Conservation (phyloP, 2,113 vertebrate genomes). For the Hirundichthys speculiger region DNA sequence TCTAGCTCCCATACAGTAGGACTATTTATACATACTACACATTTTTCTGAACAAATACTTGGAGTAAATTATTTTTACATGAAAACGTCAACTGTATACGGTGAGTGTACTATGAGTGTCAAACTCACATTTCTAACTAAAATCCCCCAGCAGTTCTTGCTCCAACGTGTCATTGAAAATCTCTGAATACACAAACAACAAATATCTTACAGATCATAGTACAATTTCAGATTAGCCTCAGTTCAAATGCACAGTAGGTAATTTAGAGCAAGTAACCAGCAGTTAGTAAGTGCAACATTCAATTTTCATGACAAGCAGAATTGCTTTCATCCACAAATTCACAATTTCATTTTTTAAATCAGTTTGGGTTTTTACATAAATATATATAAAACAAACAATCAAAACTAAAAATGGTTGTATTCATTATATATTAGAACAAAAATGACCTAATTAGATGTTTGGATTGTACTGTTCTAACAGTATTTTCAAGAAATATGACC, state of each 20-base stretch:
- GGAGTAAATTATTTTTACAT: slow-evolving; percentile 7
- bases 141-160: background rate
- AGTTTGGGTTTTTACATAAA: slow-evolving; percentile 2
- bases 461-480: slow-evolving; percentile 10
- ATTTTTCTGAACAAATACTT: slow-evolving; percentile 34
- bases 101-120: background rate
- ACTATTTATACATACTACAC: slow-evolving; percentile 34
- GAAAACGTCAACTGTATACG: slow-evolving; percentile 8
- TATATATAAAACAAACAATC: background rate
- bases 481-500: slow-evolving; percentile 23
- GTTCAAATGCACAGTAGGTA: background rate
- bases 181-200: background rate
- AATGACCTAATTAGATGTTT: background rate
- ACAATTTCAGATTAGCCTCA: slow-evolving; percentile 8
- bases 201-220: slow-evolving; percentile 14
- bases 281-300: slow-evolving; percentile 10
- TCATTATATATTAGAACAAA: background rate
- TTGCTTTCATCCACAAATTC: slow-evolving; percentile 1
- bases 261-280: background rate
- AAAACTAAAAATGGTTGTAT: background rate
- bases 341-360: slow-evolving; percentile 7
- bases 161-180: slow-evolving; percentile 5
- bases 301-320: slow-evolving; percentile 10
- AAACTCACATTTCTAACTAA: background rate
- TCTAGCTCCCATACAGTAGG: slow-evolving; percentile 14